These are phyloP conservation scores for Pangasius djambal DNA, from an alignment of 2,797 vertebrate genomes.

Conservation along the genomic window DNA sequence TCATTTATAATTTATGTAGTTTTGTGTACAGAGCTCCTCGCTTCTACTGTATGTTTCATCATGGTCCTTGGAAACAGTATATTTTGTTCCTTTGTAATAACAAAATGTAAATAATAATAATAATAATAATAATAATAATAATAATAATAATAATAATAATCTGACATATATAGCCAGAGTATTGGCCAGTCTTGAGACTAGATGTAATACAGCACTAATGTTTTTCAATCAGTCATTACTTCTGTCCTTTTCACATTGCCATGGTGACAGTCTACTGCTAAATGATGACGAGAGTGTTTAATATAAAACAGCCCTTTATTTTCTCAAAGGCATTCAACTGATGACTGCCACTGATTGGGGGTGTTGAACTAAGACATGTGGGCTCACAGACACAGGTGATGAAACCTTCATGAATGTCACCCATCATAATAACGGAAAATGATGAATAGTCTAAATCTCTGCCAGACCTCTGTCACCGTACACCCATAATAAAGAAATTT, in stretches of 20 bases:
- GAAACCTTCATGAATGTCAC: conserved; percentile 29
- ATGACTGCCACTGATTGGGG: conserved; percentile 12
- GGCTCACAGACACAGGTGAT: conserved; percentile 4
- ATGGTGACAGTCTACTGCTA: conserved; percentile 28
- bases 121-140: too few relatives aligned
- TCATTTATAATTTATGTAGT: neutral
- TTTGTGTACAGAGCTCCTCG: neutral
- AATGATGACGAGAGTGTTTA: conserved; percentile 31
- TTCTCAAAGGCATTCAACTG: conserved; percentile 15
- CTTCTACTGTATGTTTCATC: neutral
- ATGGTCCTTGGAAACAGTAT: neutral
- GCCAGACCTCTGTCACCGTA: conserved; percentile 2
- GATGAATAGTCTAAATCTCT: conserved; percentile 26
- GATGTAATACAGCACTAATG: neutral
- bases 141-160: neutral
- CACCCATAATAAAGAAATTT: conserved; percentile 27
- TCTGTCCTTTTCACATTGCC: conserved; percentile 25
- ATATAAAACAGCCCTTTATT: conserved; percentile 27
- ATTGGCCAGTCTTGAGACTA: neutral
- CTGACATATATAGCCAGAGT: neutral
- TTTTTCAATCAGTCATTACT: conserved; percentile 30
- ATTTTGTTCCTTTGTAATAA: neutral
- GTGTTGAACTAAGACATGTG: conserved; percentile 22
- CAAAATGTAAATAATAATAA: too few relatives aligned
- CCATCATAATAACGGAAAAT: conserved; percentile 25